A percentile compares a stretch with the other conserved stretches of the same genome.
Evolutionary conservation across 2,888 invertebrate species (phyloP).

Genomic region (Andrena haemorrhoa): DNA sequence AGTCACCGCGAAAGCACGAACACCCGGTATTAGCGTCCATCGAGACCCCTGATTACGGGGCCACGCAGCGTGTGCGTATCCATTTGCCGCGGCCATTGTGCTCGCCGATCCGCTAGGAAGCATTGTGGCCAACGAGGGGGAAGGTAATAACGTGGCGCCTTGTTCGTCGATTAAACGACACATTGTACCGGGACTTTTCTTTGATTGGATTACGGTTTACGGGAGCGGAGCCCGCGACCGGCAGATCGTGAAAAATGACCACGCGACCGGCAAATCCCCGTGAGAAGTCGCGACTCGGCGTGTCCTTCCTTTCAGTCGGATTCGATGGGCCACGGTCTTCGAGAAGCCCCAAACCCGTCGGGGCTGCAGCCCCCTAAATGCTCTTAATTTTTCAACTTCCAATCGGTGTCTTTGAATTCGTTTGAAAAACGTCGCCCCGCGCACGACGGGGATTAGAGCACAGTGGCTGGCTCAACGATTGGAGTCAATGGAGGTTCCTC

Average conservation of each 20-base stretch:
- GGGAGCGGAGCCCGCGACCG: conserved; percentile 48
- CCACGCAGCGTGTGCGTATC: conserved; percentile 65
- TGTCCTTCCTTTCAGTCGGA: conserved; percentile 3
- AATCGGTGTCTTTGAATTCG: not conserved
- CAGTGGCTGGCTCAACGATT: not conserved
- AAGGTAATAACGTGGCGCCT: conserved; percentile 75
- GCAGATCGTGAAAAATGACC: conserved; percentile 70
- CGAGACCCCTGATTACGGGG: conserved; percentile 71
- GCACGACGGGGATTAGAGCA: not conserved
- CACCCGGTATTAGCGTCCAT: conserved; percentile 72
- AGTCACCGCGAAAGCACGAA: conserved; percentile 72
- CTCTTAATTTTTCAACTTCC: conserved; percentile 6
- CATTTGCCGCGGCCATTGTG: conserved; percentile 69
- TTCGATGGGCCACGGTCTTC: not conserved
- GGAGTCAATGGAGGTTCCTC: not conserved
- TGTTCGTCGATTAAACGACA: conserved; percentile 76
- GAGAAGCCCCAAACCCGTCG: not conserved
- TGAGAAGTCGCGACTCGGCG: conserved; percentile 65
- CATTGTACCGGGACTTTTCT: conserved; percentile 71
- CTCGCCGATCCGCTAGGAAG: conserved; percentile 68
- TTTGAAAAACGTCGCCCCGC: not conserved
- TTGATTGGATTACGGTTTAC: conserved; percentile 73
- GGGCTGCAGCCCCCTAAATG: not conserved
- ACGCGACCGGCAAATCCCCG: conserved; percentile 69
- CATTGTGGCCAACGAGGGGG: conserved; percentile 63